Evolutionary conservation across 2,797 vertebrate species (phyloP).

Genomic region (Hemibagrus guttatus): DNA sequence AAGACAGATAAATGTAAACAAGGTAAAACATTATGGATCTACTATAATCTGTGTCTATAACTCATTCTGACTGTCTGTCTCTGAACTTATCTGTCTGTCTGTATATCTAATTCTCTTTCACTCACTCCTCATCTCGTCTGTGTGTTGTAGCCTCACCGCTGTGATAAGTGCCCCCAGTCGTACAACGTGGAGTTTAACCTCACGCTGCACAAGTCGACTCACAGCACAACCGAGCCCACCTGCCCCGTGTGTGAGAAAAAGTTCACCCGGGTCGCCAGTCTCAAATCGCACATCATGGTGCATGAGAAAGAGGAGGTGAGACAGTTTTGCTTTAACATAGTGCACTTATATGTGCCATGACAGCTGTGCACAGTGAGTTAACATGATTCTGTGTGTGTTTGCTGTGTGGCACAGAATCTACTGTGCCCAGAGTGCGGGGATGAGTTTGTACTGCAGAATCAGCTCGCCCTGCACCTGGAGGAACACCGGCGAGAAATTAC

Average conservation of each 20-base stretch:
- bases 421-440: conserved; percentile 97
- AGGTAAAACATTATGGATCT: background rate
- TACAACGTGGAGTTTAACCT: conserved; percentile 98
- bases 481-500: conserved; percentile 93
- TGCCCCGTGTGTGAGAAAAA: conserved; percentile 94
- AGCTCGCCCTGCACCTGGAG: conserved; percentile 90
- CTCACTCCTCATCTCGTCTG: background rate
- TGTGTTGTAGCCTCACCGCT: conserved; percentile 86
- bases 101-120: background rate
- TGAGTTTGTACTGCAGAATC: conserved; percentile 95
- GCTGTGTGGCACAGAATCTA: conserved; percentile 78
- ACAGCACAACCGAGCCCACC: conserved; percentile 85
- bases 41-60: background rate
- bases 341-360: background rate
- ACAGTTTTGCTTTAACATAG: background rate
- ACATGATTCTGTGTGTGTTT: background rate
- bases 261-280: conserved; percentile 95
- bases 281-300: conserved; percentile 97
- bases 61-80: background rate
- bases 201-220: conserved; percentile 92
- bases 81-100: background rate
- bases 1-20: background rate
- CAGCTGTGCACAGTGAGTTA: background rate
- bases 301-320: conserved; percentile 97
- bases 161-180: conserved; percentile 92